Base-by-base conservation (phyloP, 2,888 invertebrate species). In the Cantharis rufa region DNA sequence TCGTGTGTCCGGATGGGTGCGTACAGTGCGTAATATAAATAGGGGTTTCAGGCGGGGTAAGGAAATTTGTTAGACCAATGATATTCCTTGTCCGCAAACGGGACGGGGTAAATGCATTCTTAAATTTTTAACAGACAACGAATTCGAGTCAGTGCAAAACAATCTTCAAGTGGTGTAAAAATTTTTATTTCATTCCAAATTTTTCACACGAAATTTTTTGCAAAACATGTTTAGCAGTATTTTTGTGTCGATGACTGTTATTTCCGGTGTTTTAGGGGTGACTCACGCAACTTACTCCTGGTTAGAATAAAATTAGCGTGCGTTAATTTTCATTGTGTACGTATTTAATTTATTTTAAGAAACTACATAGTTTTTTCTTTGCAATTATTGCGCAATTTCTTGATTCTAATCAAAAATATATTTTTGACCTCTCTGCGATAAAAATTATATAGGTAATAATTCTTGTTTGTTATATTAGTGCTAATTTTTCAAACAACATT, bases 21-120 rank as follows among this genome's bases (percentile, higher is more conserved):
- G 83, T 82, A 76, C 73, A 77, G 80, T 80, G 83, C 82, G 83
- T 82, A 76, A 77, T 80, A 79, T 82, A 81, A 83, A 80, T 81
- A 82, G 80, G 82, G 81, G 82, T 80, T 80, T 78, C 15, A 69
- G 77, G 81, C 81, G 84, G 84, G 85, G 83, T 82, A 82, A 82
- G 83, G 82, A 81, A 81, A 79, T 75, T 74, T 70, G 69, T 71
- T 79, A 81, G 82, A 83, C 87, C 87, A 86, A 87, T 86, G 74
- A 82, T 81, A 84, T 76, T 78, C 81, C 72, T 81, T 81, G 84
- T 86, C 85, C 86, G 81, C 82, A 81, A 84, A 86, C 85, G 87
- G 87, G 86, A 85, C 86, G 83, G 86, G 86, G 86, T 86, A 84
- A 84, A 82, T 84, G 84, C 80, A 78, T 80, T 80, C 81, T 82